Evolutionary conservation across 2,113 vertebrate genomes (phyloP), one percentile per base, ranked within the genome.

Genomic region (Lepisosteus oculatus): DNA sequence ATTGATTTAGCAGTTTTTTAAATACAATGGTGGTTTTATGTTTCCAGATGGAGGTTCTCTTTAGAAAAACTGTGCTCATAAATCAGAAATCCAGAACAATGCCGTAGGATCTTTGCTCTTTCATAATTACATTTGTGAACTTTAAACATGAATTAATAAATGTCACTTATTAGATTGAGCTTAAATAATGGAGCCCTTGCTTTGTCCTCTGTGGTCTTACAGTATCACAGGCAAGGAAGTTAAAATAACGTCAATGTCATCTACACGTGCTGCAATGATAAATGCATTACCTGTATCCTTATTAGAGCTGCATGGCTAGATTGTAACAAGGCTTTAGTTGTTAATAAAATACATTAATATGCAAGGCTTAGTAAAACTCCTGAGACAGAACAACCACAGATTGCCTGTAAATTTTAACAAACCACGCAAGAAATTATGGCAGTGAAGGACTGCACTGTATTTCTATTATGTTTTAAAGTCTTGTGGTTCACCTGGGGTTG

Each of bases 1-100:
- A 80, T 77, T 81, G 72, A 77, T 76, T 77, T 70, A 83, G 68
- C 61, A 47, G 65, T 43, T 81, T 73, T 66, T 70, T 55, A 68
- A 43, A 79, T 70, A 76, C 68, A 76, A 61, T 65, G 51, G 59
- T 12, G 47, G 55, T 77, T 80, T 78, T 75, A 71, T 69, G 77
- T 76, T 73, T 77, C 70, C 61, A 73, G 65, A 69, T 80, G 71
- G 72, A 79, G 66, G 55, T 64, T 42, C 79, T 72, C 72, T 69
- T 11, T 47, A 70, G 65, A 65, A 65, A 71, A 72, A 62, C 47
- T 70, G 62, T 72, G 61, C 8, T 17, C 65, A 61, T 71, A 77
- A 73, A 74, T 74, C 79, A 75, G 74, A 45, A 55, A 72, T 76
- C 72, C 56, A 63, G 66, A 29, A 61, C 66, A 67, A 64, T 61